A percentile compares a stretch with the other conserved stretches of the same genome.
phyloP scores from a whole-genome alignment of 2,113 vertebrate genomes.

The Onychostoma macrolepis region DNA sequence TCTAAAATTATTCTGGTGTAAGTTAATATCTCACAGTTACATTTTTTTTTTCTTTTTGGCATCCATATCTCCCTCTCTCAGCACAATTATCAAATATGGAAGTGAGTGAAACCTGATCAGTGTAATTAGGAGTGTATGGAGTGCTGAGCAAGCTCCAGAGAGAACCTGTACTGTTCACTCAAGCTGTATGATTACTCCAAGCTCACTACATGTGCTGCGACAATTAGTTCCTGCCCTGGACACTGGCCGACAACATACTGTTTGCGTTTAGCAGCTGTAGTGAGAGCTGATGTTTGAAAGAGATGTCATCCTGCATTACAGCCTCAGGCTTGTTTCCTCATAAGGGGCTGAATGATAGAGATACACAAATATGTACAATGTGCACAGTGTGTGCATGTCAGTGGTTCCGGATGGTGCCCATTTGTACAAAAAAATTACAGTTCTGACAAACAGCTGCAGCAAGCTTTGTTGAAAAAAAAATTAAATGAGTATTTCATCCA shows the following conservation, averaged over 20 bases:
- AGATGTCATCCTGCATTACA: slow-evolving; percentile 48
- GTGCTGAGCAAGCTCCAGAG: slow-evolving; percentile 23
- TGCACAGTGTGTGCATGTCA: background rate
- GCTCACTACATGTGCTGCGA: slow-evolving; percentile 25
- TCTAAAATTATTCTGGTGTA: background rate
- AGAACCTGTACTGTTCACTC: slow-evolving; percentile 21
- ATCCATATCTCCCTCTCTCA: slow-evolving; percentile 16
- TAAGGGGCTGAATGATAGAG: background rate
- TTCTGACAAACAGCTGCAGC: background rate
- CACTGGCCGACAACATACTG: background rate
- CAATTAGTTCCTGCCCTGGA: slow-evolving; percentile 41
- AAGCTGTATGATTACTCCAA: slow-evolving; percentile 42
- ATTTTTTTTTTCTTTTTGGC: background rate
- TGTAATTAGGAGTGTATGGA: slow-evolving; percentile 21
- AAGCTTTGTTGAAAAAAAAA: background rate
- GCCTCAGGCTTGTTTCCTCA: background rate
- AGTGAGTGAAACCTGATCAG: slow-evolving; percentile 35
- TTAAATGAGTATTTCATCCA: background rate
- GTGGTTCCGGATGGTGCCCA: background rate
- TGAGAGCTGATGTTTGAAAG: slow-evolving; percentile 43
- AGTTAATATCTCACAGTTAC: background rate
- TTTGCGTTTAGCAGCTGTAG: slow-evolving; percentile 50
- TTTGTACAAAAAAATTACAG: background rate
- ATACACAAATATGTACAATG: background rate
- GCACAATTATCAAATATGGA: slow-evolving; percentile 14